Base-by-base conservation (phyloP, 2,888 invertebrate species). In the Chrysolina oricalcia region DNA sequence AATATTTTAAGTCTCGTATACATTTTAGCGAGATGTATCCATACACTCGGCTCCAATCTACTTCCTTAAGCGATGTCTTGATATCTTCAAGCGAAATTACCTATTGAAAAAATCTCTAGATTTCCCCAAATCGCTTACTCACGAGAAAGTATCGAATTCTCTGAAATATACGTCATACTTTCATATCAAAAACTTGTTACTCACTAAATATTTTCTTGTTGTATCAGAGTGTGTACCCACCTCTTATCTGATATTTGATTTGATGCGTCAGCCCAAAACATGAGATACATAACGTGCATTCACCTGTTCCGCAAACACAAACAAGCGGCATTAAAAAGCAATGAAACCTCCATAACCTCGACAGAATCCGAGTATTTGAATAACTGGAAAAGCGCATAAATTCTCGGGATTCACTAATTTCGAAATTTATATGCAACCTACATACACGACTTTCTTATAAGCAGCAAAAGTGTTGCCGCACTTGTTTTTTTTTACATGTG, bases 231-330 rank as follows among this genome's bases (percentile, higher is more conserved):
- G 35, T 35, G 35, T 35, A 35, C 35, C 35, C 8, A 8, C 35
- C 35, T 35, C 19, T 53, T 21, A 53, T 53, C 21, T 53, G 21
- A 53, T 53, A 21, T 53, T 53, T 53, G 13, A 1, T 11, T 21
- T 53, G 53, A 21, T 53, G 53, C 53, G 53, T 53, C 53, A 53
- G 53, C 53, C 53, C 53, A 21, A 53, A 23, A 53, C 11, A 21
- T 21, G 53, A 13, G 19, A 53, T 23, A 21, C 53, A 53, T 53
- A 53, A 19, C 1, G 21, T 53, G 21, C 53, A 19, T 53, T 53
- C 53, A 53, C 53, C 53, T 53, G 53, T 53, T 53, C 21, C 53
- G 21, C 53, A 53, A 23, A 53, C 53, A 53, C 10, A 53, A 53
- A 53, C 53, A 3, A 21, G 53, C 19, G 21, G 21, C 21, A 21